These are phyloP conservation scores for Cossypha polioptera DNA, from an alignment of 2,797 vertebrate genomes.

Conservation along the genomic window DNA sequence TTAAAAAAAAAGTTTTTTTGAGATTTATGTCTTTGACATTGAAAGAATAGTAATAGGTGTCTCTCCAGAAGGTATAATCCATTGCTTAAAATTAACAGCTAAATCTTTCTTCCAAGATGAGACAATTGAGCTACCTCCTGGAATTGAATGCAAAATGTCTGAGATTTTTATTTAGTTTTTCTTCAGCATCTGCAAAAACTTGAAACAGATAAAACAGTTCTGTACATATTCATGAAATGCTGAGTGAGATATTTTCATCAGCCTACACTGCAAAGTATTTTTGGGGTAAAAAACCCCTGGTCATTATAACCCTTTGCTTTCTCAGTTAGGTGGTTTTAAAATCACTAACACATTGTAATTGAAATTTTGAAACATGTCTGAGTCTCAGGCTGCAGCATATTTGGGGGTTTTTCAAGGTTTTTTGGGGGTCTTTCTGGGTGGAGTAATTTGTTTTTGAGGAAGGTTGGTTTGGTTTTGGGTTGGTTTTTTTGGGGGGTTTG, in stretches of 20 bases:
- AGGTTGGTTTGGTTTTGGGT: rapidly evolving
- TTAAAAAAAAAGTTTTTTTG: background rate
- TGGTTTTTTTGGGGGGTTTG: too few relatives aligned
- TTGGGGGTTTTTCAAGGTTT: background rate
- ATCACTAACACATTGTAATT: background rate
- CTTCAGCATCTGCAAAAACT: background rate
- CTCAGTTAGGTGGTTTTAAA: background rate
- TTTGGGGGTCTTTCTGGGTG: too few relatives aligned
- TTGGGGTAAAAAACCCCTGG: background rate
- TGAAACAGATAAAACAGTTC: background rate
- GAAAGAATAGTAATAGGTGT: background rate
- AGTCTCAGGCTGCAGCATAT: background rate
- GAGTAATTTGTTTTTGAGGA: background rate
- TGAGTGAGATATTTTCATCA: background rate
- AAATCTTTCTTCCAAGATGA: background rate
- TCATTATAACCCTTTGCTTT: background rate
- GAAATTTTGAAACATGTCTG: background rate
- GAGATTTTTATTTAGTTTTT: background rate
- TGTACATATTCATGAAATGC: background rate
- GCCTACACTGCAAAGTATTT: background rate
- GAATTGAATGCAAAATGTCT: background rate
- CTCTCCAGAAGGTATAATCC: background rate
- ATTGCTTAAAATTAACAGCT: background rate
- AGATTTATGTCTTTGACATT: background rate
- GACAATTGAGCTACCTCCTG: background rate